Conservation (phyloP, 2,888 invertebrate species). For the Papilio elwesi region DNA sequence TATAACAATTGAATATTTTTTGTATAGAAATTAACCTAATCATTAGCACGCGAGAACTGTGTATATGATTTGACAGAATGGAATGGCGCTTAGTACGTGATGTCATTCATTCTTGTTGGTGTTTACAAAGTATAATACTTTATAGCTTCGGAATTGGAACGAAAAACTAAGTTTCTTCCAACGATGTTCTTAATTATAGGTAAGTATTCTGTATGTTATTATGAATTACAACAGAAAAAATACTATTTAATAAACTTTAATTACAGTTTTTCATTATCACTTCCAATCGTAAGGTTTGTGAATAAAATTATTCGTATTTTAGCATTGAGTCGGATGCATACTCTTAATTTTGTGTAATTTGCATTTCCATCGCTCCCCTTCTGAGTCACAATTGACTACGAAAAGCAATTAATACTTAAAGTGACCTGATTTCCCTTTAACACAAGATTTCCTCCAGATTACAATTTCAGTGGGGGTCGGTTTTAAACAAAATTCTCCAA, state of each 20-base stretch:
- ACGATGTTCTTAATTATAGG: no score
- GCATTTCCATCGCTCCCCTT: slow-evolving; percentile 37
- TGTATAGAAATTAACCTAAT: no score
- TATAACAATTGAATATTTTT: no score
- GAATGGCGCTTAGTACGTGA: no score
- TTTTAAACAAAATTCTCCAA: background rate
- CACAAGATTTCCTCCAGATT: slow-evolving; percentile 20
- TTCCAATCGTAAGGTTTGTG: background rate
- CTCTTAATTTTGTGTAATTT: slow-evolving; percentile 37
- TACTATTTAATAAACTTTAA: background rate
- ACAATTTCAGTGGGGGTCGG: background rate
- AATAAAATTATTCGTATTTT: slow-evolving; percentile 8
- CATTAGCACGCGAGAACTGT: no score
- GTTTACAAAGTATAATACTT: no score
- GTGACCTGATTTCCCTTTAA: slow-evolving; percentile 30
- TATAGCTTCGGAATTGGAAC: no score
- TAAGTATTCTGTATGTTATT: no score
- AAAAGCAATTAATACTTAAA: slow-evolving; percentile 40
- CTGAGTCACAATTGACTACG: slow-evolving; percentile 34
- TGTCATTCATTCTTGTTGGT: no score
- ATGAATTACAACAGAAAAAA: background rate
- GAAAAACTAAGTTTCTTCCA: no score
- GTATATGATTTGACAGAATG: no score
- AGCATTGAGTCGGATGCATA: slow-evolving; percentile 23
- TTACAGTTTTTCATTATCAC: background rate